Evolutionary conservation across 2,797 vertebrate species (phyloP).

Genomic region (Gymnopithys bicolor): DNA sequence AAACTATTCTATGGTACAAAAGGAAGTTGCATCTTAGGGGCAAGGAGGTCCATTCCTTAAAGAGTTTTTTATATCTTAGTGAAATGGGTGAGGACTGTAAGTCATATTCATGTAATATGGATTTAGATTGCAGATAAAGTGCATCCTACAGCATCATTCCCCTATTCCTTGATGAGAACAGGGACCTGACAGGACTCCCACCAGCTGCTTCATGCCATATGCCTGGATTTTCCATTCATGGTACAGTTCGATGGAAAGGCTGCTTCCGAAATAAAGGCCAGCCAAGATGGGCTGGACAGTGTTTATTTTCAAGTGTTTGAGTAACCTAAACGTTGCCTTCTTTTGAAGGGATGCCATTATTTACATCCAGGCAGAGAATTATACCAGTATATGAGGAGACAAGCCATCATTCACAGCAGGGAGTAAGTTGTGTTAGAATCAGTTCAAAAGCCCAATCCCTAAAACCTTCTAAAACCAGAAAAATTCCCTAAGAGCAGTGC

Average conservation of each 20-base stretch:
- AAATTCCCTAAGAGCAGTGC: neutral
- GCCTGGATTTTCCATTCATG: neutral
- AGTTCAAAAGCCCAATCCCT: neutral
- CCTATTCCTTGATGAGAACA: rapidly evolving
- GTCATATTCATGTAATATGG: rapidly evolving
- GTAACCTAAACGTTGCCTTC: neutral
- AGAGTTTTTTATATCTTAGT: neutral
- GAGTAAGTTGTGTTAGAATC: neutral
- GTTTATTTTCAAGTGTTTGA: neutral
- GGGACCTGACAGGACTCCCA: neutral
- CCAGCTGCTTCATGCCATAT: neutral
- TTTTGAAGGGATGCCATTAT: slow-evolving; percentile 12
- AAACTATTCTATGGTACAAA: neutral
- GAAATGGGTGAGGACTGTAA: neutral
- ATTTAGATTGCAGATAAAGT: neutral
- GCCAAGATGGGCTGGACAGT: neutral
- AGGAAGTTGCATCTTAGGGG: neutral
- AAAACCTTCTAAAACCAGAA: neutral
- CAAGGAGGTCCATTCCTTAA: neutral
- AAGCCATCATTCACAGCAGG: neutral
- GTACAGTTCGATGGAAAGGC: neutral
- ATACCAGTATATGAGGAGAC: neutral
- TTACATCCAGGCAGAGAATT: slow-evolving; percentile 10
- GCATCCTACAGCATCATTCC: neutral
- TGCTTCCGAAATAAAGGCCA: neutral